Percentiles rank a stretch among this genome's conserved stretches.
phyloP scores from a whole-genome alignment of 2,888 invertebrate species.

The Parapristionchus giblindavisi region DNA sequence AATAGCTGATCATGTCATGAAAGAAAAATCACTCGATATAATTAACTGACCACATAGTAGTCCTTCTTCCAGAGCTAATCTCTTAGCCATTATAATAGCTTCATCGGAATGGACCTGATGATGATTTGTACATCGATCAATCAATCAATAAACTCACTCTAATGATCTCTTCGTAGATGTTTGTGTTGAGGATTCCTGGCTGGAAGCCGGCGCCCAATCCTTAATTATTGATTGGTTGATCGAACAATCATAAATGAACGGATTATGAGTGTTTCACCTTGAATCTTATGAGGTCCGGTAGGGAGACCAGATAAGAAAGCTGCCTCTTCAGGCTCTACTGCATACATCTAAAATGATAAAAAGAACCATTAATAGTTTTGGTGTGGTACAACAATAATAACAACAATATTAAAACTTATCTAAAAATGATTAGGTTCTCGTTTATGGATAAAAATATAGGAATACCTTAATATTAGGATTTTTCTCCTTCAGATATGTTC shows the following conservation, averaged over 20 bases:
- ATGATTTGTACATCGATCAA: too few relatives aligned
- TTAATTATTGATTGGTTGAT: conserved; percentile 17
- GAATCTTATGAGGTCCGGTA: conserved; percentile 66
- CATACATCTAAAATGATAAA: conserved; percentile 59
- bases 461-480: conserved; percentile 58
- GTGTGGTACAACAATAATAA: too few relatives aligned
- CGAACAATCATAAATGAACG: too few relatives aligned
- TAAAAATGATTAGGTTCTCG: too few relatives aligned
- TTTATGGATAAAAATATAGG: too few relatives aligned
- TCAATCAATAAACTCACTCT: conserved; percentile 56
- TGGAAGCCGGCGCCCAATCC: conserved; percentile 67
- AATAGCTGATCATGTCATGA: not conserved
- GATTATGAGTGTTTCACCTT: too few relatives aligned
- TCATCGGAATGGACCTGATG: conserved; percentile 39
- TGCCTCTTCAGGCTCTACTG: conserved; percentile 66
- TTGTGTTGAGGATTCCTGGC: conserved; percentile 57
- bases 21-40: not conserved
- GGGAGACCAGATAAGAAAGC: conserved; percentile 60
- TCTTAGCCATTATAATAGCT: conserved; percentile 61
- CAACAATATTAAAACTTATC: too few relatives aligned
- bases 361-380: not conserved
- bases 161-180: conserved; percentile 60
- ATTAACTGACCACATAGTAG: conserved; percentile 56
- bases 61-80: conserved; percentile 61
- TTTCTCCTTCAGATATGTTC: conserved; percentile 58